Conservation (phyloP, 2,113 vertebrate genomes). For the Corythaeola cristata region DNA sequence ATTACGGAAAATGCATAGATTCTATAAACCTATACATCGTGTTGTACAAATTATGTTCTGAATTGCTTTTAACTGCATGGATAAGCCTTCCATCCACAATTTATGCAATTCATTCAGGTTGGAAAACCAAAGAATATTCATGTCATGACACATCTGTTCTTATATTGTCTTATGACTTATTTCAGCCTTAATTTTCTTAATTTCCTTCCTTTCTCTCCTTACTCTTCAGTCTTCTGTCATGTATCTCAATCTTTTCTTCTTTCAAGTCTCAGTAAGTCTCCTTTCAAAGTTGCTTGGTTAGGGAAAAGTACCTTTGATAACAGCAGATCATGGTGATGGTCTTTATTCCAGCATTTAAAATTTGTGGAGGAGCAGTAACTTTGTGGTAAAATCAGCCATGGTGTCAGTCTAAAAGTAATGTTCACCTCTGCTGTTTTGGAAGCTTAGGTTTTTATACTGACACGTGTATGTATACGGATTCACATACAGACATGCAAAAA, state of each 20-base stretch:
- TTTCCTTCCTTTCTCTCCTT: not conserved
- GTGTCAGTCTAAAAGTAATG: not conserved
- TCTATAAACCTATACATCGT: not conserved
- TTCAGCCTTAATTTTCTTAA: not conserved
- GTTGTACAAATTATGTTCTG: not conserved
- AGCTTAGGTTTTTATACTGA: constrained; percentile 42
- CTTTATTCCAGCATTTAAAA: not conserved
- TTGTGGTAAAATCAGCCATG: not conserved
- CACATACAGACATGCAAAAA: not conserved
- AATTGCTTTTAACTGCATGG: not conserved
- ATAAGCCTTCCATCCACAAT: not conserved
- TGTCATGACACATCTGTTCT: not conserved
- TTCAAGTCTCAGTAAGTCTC: not conserved
- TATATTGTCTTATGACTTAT: not conserved
- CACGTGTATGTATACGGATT: fast-evolving
- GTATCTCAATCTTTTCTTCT: not conserved
- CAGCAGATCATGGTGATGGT: not conserved
- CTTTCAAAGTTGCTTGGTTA: not conserved
- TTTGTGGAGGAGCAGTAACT: not conserved
- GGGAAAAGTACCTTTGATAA: not conserved
- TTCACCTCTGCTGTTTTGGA: constrained; percentile 61
- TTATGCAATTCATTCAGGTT: not conserved
- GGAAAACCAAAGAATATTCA: not conserved
- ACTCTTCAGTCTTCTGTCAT: not conserved
- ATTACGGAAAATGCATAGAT: not conserved